These are phyloP conservation scores for Drosophila recens DNA, from an alignment of 2,888 invertebrate genomes.

Conservation along the genomic window DNA sequence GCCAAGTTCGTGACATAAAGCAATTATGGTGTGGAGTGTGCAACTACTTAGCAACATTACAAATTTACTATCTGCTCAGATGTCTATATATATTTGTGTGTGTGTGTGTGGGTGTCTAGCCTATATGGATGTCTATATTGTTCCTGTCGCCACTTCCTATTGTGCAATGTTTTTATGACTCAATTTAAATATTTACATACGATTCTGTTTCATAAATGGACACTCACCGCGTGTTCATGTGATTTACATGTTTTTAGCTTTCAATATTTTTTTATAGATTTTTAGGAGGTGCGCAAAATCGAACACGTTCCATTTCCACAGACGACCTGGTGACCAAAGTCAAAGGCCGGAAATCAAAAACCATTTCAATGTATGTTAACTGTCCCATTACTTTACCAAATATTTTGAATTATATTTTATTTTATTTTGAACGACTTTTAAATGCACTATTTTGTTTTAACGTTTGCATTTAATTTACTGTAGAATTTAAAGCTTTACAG, in stretches of 20 bases:
- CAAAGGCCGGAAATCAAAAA: slow-evolving; percentile 65
- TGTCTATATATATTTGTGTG: slow-evolving; percentile 18
- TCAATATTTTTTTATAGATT: slow-evolving; percentile 8
- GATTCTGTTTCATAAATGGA: slow-evolving; percentile 54
- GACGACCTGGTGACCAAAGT: slow-evolving; percentile 37
- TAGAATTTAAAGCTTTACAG: neutral
- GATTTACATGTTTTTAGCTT: slow-evolving; percentile 60
- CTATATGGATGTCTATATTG: slow-evolving; percentile 64
- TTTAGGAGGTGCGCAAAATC: slow-evolving; percentile 60
- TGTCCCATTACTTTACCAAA: slow-evolving; percentile 25
- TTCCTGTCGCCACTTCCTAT: slow-evolving; percentile 54
- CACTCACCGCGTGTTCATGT: slow-evolving; percentile 55
- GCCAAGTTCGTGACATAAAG: slow-evolving; percentile 66
- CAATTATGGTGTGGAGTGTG: slow-evolving; percentile 63
- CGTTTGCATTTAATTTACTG: neutral
- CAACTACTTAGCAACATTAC: slow-evolving; percentile 15
- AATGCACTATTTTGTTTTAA: slow-evolving; percentile 5
- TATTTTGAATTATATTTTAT: neutral
- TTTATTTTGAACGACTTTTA: neutral
- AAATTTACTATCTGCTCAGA: slow-evolving; percentile 26
- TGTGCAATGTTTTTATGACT: slow-evolving; percentile 72
- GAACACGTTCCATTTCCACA: slow-evolving; percentile 66
- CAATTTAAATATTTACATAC: slow-evolving; percentile 71
- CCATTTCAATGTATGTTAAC: slow-evolving; percentile 54
- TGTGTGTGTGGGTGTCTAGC: slow-evolving; percentile 45